Evolutionary conservation across 1,140 invertebrate species (phyloP).

Genomic region (Scaptomyza montana): DNA sequence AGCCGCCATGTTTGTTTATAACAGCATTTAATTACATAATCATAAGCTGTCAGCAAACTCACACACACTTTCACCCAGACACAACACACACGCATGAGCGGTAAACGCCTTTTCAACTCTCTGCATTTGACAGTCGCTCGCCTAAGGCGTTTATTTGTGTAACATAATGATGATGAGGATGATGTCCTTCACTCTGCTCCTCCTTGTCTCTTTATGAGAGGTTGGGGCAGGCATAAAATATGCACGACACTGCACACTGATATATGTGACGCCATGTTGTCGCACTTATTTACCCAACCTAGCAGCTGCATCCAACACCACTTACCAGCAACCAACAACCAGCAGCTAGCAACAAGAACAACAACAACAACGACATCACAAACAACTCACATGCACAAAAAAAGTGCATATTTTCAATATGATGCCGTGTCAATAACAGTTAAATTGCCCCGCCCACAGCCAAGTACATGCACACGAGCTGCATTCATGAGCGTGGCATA

Average conservation of each 20-base stretch:
- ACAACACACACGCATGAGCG: slow-evolving; percentile 31
- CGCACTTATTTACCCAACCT: slow-evolving; percentile 73
- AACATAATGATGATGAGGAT: slow-evolving; percentile 63
- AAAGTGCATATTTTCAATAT: slow-evolving; percentile 74
- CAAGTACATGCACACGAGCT: slow-evolving; percentile 25
- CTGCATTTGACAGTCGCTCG: slow-evolving; percentile 65
- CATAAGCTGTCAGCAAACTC: slow-evolving; percentile 68
- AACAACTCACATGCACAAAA: too few species aligned
- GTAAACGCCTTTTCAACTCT: slow-evolving; percentile 61
- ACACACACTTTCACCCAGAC: slow-evolving; percentile 18
- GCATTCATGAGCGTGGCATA: slow-evolving; percentile 7
- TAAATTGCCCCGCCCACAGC: slow-evolving; percentile 52
- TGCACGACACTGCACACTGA: slow-evolving; percentile 56
- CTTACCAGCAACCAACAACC: slow-evolving; percentile 1
- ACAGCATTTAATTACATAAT: slow-evolving; percentile 77
- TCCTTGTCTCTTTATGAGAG: neutral
- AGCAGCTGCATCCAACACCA: too few species aligned
- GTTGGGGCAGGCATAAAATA: slow-evolving; percentile 45
- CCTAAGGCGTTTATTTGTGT: slow-evolving; percentile 78
- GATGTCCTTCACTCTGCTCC: slow-evolving; percentile 30
- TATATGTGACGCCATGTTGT: slow-evolving; percentile 57
- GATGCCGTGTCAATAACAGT: slow-evolving; percentile 79
- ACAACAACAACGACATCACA: too few species aligned
- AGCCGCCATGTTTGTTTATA: slow-evolving; percentile 52
- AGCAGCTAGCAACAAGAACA: slow-evolving; percentile 6